These are phyloP conservation scores for Amblyjoppa proteus DNA, from an alignment of 2,888 invertebrate species.

Conservation along the genomic window DNA sequence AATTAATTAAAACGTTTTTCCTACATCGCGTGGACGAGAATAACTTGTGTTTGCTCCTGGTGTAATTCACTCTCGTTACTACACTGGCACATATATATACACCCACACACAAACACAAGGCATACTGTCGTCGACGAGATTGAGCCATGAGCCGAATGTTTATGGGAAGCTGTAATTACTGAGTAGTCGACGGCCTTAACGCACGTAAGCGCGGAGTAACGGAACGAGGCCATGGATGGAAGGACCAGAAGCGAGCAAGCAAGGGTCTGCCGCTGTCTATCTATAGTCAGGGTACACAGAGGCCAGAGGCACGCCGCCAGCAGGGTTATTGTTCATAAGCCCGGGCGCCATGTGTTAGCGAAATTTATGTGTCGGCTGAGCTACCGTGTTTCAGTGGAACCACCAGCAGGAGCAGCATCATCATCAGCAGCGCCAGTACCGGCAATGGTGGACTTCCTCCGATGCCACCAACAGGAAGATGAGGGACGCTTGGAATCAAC, in stretches of 20 bases:
- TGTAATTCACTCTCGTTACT: slow-evolving; percentile 28
- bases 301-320: slow-evolving; percentile 43
- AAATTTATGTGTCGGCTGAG: slow-evolving; percentile 81
- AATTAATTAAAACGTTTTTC: neutral
- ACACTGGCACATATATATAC: slow-evolving; percentile 17
- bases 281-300: slow-evolving; percentile 44
- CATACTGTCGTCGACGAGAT: slow-evolving; percentile 74
- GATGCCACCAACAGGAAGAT: slow-evolving; percentile 40
- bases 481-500: neutral
- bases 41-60: slow-evolving; percentile 45
- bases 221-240: slow-evolving; percentile 51
- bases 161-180: slow-evolving; percentile 81
- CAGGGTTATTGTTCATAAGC: slow-evolving; percentile 83
- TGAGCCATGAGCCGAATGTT: slow-evolving; percentile 80
- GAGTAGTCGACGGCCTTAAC: slow-evolving; percentile 75
- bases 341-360: slow-evolving; percentile 79
- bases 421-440: slow-evolving; percentile 16
- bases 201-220: slow-evolving; percentile 58
- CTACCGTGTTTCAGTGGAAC: slow-evolving; percentile 67
- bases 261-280: slow-evolving; percentile 42
- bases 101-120: slow-evolving; percentile 14
- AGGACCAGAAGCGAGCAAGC: slow-evolving; percentile 44
- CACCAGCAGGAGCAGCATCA: slow-evolving; percentile 21
- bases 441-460: slow-evolving; percentile 14
- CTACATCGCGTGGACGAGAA: neutral